Percentiles rank a stretch among this genome's conserved stretches.
phyloP scores from a whole-genome alignment of 53 echinoderm and acorn worm species.

The Temnopleurus reevesii region DNA sequence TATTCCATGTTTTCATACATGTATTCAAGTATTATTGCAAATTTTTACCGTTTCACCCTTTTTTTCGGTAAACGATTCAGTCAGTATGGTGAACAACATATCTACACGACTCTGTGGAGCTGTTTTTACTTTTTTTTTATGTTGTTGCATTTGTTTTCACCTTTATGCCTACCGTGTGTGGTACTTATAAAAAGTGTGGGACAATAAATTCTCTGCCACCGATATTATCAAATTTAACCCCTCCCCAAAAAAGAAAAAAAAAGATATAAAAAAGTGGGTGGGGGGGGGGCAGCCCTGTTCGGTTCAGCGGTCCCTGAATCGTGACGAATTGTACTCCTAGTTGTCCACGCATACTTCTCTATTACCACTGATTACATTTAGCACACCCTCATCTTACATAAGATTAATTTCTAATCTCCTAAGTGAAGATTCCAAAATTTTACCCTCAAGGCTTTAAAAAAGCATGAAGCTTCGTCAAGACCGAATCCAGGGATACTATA shows the following conservation, averaged over 20 bases:
- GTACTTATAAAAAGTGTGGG: too few species aligned
- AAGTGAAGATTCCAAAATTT: conserved; percentile 2
- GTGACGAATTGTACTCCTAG: not conserved
- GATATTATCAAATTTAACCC: not conserved
- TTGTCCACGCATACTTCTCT: not conserved
- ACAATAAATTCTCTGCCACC: too few species aligned
- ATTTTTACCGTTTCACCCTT: too few species aligned
- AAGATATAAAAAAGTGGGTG: too few species aligned
- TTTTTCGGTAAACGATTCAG: not conserved
- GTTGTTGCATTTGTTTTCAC: too few species aligned
- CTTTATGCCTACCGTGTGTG: too few species aligned
- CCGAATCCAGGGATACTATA: not conserved
- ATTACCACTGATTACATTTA: not conserved
- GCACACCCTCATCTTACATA: not conserved
- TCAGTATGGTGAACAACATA: not conserved
- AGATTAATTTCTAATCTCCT: conserved; percentile 25
- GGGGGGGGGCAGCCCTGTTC: too few species aligned
- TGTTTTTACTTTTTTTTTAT: too few species aligned
- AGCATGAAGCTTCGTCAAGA: not conserved
- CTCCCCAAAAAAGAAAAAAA: not conserved
- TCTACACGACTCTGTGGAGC: too few species aligned
- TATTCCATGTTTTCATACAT: not conserved
- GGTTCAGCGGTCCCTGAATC: not conserved
- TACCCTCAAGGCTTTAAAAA: not conserved
- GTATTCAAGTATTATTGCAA: too few species aligned